These are phyloP conservation scores for Heteronetta atricapilla DNA, from an alignment of 2,113 vertebrate genomes.

Conservation along the genomic window DNA sequence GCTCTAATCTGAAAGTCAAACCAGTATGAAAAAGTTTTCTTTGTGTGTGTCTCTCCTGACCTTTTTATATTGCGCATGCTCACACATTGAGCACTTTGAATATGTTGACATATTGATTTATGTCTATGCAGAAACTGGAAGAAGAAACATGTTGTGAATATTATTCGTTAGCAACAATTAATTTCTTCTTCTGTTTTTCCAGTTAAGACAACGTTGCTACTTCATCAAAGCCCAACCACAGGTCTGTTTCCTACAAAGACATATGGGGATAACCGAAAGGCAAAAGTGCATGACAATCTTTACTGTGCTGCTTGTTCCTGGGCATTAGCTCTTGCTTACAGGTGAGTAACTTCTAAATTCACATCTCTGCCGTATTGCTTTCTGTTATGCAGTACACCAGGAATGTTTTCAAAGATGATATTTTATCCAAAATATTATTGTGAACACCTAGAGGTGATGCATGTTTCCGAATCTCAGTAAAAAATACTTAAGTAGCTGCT, in stretches of 20 bases:
- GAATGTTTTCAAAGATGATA: background rate
- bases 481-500: background rate
- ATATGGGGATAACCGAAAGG: slow-evolving; percentile 80
- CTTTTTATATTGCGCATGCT: background rate
- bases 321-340: slow-evolving; percentile 92
- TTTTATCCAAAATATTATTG: background rate
- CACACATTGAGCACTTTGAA: background rate
- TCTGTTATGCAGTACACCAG: background rate
- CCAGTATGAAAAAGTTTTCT: fast-evolving
- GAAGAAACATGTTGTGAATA: background rate
- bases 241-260: slow-evolving; percentile 95
- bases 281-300: slow-evolving; percentile 91
- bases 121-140: background rate
- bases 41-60: background rate
- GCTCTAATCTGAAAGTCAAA: background rate
- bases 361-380: fast-evolving
- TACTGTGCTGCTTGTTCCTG: slow-evolving; percentile 93
- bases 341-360: slow-evolving; percentile 72
- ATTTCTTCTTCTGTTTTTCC: background rate
- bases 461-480: background rate
- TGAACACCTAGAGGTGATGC: background rate
- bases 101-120: background rate
- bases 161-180: background rate
- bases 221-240: slow-evolving; percentile 92
- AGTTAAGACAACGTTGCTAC: slow-evolving; percentile 91